A percentile compares a stretch with the other conserved stretches of the same genome.
These are phyloP conservation scores for Melikaiella ostensackeni DNA, from an alignment of 2,888 invertebrate species.

Conservation along the genomic window DNA sequence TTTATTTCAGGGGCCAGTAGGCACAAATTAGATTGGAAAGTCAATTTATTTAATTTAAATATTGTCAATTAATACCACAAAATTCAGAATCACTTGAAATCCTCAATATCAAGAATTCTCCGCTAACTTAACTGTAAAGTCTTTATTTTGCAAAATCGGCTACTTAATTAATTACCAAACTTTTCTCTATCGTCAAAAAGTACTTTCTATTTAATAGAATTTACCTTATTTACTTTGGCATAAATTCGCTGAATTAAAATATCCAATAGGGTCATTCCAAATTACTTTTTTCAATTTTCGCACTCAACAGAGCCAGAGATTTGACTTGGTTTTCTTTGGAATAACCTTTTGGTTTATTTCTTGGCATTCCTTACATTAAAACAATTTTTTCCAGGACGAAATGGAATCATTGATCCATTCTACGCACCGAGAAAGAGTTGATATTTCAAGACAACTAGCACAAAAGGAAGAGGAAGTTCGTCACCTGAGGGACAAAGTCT, in stretches of 20 bases:
- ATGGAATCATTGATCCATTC: slow-evolving; percentile 87
- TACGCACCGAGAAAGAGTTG: slow-evolving; percentile 85
- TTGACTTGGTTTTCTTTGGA: not conserved
- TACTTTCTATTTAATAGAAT: not conserved
- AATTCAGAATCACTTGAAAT: not conserved
- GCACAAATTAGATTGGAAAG: not conserved
- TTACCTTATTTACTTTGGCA: not conserved
- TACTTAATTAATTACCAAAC: not conserved
- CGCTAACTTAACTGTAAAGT: not conserved
- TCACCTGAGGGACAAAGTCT: slow-evolving; percentile 83
- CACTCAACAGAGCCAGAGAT: no score
- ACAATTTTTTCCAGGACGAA: slow-evolving; percentile 83
- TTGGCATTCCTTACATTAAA: not conserved
- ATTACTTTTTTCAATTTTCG: no score
- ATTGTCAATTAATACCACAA: not conserved
- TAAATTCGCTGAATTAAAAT: slow-evolving; percentile 38
- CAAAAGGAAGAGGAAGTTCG: slow-evolving; percentile 86
- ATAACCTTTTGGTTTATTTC: slow-evolving; percentile 13
- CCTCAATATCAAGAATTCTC: not conserved
- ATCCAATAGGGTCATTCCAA: not conserved
- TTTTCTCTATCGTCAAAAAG: not conserved
- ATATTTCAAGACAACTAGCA: slow-evolving; percentile 84
- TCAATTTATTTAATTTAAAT: not conserved
- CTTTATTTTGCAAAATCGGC: not conserved
- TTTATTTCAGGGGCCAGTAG: not conserved